phyloP scores from a whole-genome alignment of 2,888 invertebrate species.

The Drosophila prolongata region DNA sequence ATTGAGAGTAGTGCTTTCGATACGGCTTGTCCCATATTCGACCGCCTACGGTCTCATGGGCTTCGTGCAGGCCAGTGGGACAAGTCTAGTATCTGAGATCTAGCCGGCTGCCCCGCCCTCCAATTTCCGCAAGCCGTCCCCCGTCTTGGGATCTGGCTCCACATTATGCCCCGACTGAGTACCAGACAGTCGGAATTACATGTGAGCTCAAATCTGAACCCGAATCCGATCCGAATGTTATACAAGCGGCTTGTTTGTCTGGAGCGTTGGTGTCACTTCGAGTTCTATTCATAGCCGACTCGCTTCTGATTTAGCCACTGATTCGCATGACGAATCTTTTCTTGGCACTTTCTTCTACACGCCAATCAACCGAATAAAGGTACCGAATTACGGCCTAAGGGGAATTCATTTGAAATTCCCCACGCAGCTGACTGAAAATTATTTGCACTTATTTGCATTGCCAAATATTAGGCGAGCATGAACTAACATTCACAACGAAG shows the following conservation, averaged over 20 bases:
- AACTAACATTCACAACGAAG: slow-evolving; percentile 11
- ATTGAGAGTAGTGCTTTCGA: slow-evolving; percentile 44
- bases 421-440: slow-evolving; percentile 6
- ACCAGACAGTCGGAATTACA: slow-evolving; percentile 23
- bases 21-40: slow-evolving; percentile 55
- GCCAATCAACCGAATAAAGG: slow-evolving; percentile 34
- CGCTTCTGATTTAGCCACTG: slow-evolving; percentile 40
- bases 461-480: slow-evolving; percentile 5
- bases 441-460: slow-evolving; percentile 17
- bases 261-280: slow-evolving; percentile 33
- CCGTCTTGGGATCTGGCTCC: neutral
- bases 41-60: slow-evolving; percentile 61
- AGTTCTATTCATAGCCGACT: slow-evolving; percentile 49
- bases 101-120: slow-evolving; percentile 13
- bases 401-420: slow-evolving; percentile 24
- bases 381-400: slow-evolving; percentile 21
- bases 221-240: slow-evolving; percentile 32
- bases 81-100: slow-evolving; percentile 48
- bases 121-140: neutral
- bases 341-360: slow-evolving; percentile 42
- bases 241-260: slow-evolving; percentile 41
- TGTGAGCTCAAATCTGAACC: slow-evolving; percentile 13
- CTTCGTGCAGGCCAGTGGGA: slow-evolving; percentile 44
- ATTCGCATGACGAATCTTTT: slow-evolving; percentile 70
- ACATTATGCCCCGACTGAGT: slow-evolving; percentile 8